Base-by-base conservation (phyloP, 2,113 vertebrate genomes). In the Orthonyx spaldingii region DNA sequence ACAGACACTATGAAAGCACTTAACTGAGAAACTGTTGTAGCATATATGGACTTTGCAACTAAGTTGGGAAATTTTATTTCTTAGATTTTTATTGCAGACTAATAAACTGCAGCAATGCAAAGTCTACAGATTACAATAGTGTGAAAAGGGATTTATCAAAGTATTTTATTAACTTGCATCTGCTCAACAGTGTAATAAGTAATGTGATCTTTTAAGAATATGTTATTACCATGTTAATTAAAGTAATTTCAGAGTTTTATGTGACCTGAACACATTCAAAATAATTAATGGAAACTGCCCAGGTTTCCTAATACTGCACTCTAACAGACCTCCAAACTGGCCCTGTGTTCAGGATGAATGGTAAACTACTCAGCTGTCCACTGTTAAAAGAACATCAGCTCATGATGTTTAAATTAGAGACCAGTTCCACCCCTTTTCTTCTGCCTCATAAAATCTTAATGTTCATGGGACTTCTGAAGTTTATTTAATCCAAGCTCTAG, bases 141-240 rank as follows among this genome's bases (percentile, higher is more conserved):
- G 70, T 78, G 50, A 52, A 66, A 83, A 85, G 11, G 12, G 28
- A 77, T 86, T 89, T 56, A 16, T 93, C 35, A n/a, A n/a, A 74
- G 13, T 66, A 66, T 92, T 95, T 97, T 92, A 83, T 90, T 84
- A 79, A 71, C 28, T 59, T 87, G 13, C 47, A 74, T 88, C 65
- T 97, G 46, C 42, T 90, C 78, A 75, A 24, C 19, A 69, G 7
- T 57, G 26, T 11, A 18, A 59, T 66, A 87, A 21, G 18, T 83
- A 66, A 14, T 32, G 7, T 15, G 5, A 1, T 65, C 10, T 72
- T 94, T 90, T 50, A 80, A 53, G 37, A 56, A 87, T 93, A 66
- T 47, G 74, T 44, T 79, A 11, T 42, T 52, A 41, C 6, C 1
- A 13, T 78, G 27, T 52, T 76, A 60, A 75, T 90, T 33, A 79